These are phyloP conservation scores for Cephus runcator DNA, from an alignment of 2,888 invertebrate species.

Conservation along the genomic window DNA sequence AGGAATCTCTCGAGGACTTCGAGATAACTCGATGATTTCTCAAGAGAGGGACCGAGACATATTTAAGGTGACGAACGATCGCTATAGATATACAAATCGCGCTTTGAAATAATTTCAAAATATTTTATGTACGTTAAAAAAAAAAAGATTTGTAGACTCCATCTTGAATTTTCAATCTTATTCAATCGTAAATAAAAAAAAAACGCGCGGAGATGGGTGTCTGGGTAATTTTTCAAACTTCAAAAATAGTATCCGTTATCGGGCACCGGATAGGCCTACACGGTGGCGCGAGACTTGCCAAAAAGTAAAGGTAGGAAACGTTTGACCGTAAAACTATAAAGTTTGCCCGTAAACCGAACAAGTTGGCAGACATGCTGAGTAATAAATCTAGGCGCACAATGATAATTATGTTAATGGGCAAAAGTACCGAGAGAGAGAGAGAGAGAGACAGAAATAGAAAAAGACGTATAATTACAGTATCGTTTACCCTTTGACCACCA, in stretches of 20 bases:
- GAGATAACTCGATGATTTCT: not conserved
- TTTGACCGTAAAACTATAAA: not conserved
- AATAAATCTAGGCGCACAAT: not conserved
- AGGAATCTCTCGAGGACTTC: not conserved
- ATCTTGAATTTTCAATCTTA: not conserved
- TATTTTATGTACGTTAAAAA: not conserved
- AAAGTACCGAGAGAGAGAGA: not conserved
- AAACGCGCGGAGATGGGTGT: not conserved
- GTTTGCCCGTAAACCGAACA: not conserved
- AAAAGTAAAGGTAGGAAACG: not conserved
- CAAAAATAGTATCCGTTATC: not conserved
- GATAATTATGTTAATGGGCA: not conserved
- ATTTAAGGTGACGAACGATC: not conserved
- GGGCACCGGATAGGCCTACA: not conserved
- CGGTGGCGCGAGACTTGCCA: not conserved
- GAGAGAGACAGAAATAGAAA: not conserved
- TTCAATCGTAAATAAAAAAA: not conserved
- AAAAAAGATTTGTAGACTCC: not conserved
- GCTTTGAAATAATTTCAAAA: not conserved
- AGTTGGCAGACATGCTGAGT: not conserved
- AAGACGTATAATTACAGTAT: not conserved
- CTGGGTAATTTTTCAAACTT: not conserved
- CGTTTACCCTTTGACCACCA: not conserved
- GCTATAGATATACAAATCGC: not conserved
- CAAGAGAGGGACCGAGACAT: not conserved